Conservation (phyloP, 2,113 vertebrate species). For the Grantiella picta region DNA sequence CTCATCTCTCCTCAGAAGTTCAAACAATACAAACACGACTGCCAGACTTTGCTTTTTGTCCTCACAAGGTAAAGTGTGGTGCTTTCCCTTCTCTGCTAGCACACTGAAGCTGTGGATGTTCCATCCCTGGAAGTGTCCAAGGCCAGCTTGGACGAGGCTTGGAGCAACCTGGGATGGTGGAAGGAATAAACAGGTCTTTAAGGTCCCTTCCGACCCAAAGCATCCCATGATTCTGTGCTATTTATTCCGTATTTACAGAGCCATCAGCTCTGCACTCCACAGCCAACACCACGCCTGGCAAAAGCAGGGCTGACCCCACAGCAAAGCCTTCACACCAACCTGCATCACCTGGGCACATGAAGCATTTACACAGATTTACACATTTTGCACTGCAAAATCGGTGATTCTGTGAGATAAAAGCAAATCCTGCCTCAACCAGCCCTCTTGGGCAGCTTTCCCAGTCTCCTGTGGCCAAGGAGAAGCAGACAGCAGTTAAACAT, state of each 20-base stretch:
- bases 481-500: not conserved
- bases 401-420: not conserved
- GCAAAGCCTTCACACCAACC: not conserved
- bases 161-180: not conserved
- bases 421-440: not conserved
- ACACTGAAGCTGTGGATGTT: not conserved
- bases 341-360: accelerated
- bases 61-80: not conserved
- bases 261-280: not conserved
- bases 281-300: not conserved
- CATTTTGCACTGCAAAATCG: accelerated
- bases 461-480: not conserved
- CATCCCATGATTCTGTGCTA: not conserved
- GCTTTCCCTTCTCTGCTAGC: not conserved
- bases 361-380: not conserved
- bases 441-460: not conserved
- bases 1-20: not conserved
- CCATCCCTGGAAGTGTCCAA: not conserved
- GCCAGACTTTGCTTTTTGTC: not conserved
- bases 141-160: not conserved
- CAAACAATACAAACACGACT: accelerated
- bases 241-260: not conserved
- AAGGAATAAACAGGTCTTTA: not conserved
- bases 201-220: not conserved
- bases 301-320: not conserved